Evolutionary conservation across 1,140 invertebrate species (phyloP), one percentile per base, ranked within the genome.

Genomic region (Drosophila setifemur): DNA sequence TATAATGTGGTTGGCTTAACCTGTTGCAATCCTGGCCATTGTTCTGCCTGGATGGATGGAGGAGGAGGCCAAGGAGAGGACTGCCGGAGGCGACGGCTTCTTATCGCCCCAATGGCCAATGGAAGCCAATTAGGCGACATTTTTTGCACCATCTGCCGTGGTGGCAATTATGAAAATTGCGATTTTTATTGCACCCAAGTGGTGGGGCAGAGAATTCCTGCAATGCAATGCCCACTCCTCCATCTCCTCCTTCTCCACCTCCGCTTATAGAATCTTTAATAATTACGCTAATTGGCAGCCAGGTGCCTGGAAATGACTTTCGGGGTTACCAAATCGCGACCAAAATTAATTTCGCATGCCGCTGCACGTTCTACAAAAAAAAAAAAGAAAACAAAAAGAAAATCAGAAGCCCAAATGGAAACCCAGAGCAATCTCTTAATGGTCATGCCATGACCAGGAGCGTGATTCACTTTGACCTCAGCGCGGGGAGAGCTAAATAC

Each of bases 221-320:
- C 26, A 12, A 29, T 39, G 25, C 35, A 21, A 44, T 53, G 23
- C 42, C 21, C n/a, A n/a, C n/a, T n/a, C n/a, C n/a, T n/a, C n/a
- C n/a, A n/a, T n/a, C n/a, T n/a, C n/a, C n/a, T n/a, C 44, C 31
- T 14, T 14, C 23, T 12, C 39, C 29, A 53, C 40, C 57, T 40
- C 23, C 61, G 52, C 67, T 57, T 49, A 55, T 52, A 64, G 73
- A 73, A 78, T 86, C 68, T 72, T 81, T 86, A 86, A 86, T 86
- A 86, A 86, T 86, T 81, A 86, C 76, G 72, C 81, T 86, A 86
- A 86, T 86, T 86, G 81, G 82, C 81, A 81, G 82, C 81, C 81
- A 86, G 81, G 81, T 86, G 81, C 81, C 37, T 45, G 29, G 19
- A 18, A 50, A 47, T 71, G 48, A 47, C 67, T 61, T 72, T 72